These are phyloP conservation scores for Steinernema feltiae DNA, from an alignment of 1,140 invertebrate genomes.

Conservation along the genomic window DNA sequence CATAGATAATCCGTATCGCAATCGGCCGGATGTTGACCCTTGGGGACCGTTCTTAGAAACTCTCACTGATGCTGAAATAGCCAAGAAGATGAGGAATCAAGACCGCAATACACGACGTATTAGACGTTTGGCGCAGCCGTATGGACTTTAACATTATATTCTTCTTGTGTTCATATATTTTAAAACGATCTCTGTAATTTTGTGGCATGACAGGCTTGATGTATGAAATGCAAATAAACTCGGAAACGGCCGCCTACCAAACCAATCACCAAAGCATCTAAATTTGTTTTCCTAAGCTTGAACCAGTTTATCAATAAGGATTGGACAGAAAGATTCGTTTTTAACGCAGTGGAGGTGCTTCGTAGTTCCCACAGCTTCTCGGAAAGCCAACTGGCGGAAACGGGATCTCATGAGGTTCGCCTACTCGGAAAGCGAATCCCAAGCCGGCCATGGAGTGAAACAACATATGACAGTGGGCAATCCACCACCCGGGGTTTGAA, in stretches of 20 bases:
- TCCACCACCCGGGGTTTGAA: neutral
- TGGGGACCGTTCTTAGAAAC: slow-evolving; percentile 98
- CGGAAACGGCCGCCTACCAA: too few species aligned
- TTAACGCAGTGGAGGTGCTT: neutral
- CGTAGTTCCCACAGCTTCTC: neutral
- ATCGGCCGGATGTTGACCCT: slow-evolving; percentile 85
- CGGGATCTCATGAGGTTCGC: neutral
- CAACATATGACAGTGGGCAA: neutral
- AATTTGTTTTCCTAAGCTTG: too few species aligned
- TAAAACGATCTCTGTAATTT: too few species aligned
- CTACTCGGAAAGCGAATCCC: neutral
- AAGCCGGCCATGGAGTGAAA: neutral
- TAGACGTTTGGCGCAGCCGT: slow-evolving; percentile 76
- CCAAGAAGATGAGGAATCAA: slow-evolving; percentile 98
- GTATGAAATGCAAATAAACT: too few species aligned
- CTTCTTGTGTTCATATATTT: too few species aligned
- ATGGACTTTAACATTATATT: neutral
- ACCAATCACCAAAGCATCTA: too few species aligned
- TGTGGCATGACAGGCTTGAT: too few species aligned
- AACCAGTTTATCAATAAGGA: too few species aligned
- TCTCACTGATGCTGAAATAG: slow-evolving; percentile 97
- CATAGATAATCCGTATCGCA: slow-evolving; percentile 87
- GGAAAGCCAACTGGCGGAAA: neutral
- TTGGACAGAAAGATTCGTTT: too few species aligned
- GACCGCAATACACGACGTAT: slow-evolving; percentile 95